These are phyloP conservation scores for Spinus pinus DNA, from an alignment of 2,797 vertebrate species.

Conservation along the genomic window DNA sequence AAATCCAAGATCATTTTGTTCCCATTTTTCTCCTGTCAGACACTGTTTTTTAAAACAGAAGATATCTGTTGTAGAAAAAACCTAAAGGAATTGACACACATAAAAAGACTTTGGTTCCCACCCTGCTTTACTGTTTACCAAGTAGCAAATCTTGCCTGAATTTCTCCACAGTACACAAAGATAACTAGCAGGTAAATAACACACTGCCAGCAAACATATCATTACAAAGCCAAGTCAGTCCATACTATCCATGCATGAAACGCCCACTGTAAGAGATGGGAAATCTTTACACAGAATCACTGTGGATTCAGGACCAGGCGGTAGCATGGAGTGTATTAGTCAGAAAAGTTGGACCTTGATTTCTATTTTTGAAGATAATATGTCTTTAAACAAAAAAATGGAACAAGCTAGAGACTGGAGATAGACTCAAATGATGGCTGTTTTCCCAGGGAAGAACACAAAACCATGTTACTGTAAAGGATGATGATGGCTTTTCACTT, in stretches of 20 bases:
- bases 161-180: neutral
- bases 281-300: neutral
- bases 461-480: neutral
- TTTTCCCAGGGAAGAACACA: neutral
- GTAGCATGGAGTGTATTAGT: neutral
- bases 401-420: neutral
- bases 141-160: neutral
- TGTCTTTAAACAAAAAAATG: neutral
- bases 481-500: neutral
- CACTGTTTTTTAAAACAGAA: constrained; percentile 10
- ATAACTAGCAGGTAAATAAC: constrained; percentile 13
- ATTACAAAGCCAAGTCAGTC: neutral
- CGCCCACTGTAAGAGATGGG: neutral
- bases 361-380: neutral
- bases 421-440: neutral
- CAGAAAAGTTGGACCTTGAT: neutral
- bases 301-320: neutral
- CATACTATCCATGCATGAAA: neutral
- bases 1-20: neutral
- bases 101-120: neutral
- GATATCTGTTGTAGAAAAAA: neutral
- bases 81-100: neutral
- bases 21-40: neutral
- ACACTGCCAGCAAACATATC: neutral
- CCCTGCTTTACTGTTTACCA: neutral